Conservation (phyloP, 1,140 invertebrate genomes). For the Trichomalopsis sarcophagae region DNA sequence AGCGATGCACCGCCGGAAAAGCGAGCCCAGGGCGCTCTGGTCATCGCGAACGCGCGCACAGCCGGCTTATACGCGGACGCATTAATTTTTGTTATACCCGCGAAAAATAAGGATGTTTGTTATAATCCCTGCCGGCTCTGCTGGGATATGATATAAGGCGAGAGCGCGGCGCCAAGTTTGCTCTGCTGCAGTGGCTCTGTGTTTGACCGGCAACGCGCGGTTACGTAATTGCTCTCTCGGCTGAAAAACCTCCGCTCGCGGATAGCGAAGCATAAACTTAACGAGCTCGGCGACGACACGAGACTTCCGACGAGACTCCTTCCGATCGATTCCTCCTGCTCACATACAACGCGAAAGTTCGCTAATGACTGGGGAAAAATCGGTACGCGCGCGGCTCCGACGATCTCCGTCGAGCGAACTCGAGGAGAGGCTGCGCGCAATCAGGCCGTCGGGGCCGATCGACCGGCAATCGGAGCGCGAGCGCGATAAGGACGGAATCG, state of each 20-base stretch:
- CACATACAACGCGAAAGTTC: background rate
- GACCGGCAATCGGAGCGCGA: background rate
- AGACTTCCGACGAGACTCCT: background rate
- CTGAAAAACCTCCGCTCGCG: too few species aligned
- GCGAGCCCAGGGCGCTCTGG: background rate
- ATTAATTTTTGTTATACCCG: slow-evolving; percentile 13
- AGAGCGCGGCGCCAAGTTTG: background rate
- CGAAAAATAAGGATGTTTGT: background rate
- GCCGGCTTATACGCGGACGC: background rate
- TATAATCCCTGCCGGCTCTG: too few species aligned
- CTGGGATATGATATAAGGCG: background rate
- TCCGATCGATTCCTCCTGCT: slow-evolving; percentile 13
- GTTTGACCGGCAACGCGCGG: background rate
- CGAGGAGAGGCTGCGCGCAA: background rate
- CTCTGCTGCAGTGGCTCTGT: background rate
- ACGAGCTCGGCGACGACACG: background rate
- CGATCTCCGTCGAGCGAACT: background rate
- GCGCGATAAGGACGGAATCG: slow-evolving; percentile 11
- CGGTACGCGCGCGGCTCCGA: background rate
- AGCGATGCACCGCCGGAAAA: slow-evolving; percentile 1
- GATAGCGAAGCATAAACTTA: background rate
- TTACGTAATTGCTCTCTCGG: background rate
- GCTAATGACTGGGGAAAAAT: slow-evolving; percentile 24
- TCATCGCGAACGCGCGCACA: background rate
- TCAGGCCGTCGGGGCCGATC: slow-evolving; percentile 2